These are phyloP conservation scores for Oriolus oriolus DNA, from an alignment of 2,113 vertebrate genomes.

Conservation along the genomic window DNA sequence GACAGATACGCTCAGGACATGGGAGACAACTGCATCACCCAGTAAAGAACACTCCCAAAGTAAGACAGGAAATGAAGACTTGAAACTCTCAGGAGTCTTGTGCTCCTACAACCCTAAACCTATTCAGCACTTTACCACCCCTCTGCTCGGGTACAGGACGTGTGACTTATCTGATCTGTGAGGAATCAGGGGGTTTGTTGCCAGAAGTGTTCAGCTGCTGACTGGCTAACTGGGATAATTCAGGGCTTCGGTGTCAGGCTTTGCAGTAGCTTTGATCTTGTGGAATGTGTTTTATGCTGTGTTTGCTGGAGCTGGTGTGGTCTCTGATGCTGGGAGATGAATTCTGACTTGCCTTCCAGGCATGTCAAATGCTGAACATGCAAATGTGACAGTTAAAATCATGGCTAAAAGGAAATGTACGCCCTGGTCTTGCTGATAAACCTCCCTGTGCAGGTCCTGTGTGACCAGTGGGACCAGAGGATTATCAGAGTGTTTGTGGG, in stretches of 20 bases:
- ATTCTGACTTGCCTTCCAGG: slow-evolving; percentile 48
- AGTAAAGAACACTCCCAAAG: slow-evolving; percentile 61
- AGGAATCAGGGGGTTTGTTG: not conserved
- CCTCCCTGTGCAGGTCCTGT: not conserved
- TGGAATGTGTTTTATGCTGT: slow-evolving; percentile 39
- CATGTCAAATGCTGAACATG: slow-evolving; percentile 2
- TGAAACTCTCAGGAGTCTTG: slow-evolving; percentile 9
- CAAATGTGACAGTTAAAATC: not conserved
- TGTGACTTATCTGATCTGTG: not conserved
- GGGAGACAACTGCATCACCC: slow-evolving; percentile 98
- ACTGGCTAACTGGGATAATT: not conserved
- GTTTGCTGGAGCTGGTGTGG: slow-evolving; percentile 32
- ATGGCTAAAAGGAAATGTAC: not conserved
- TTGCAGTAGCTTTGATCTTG: slow-evolving; percentile 40
- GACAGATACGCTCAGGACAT: slow-evolving; percentile 97
- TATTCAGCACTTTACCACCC: slow-evolving; percentile 39
- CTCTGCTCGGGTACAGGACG: not conserved
- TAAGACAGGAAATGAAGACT: slow-evolving; percentile 12
- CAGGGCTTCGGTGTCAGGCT: not conserved
- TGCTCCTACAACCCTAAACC: not conserved
- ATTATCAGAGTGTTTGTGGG: not conserved
- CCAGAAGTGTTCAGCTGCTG: not conserved
- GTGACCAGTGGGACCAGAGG: not conserved
- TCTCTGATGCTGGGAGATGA: slow-evolving; percentile 16
- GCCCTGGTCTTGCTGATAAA: not conserved